Evolutionary conservation across 2,113 vertebrate genomes (phyloP).

Genomic region (Danionella cerebrum): DNA sequence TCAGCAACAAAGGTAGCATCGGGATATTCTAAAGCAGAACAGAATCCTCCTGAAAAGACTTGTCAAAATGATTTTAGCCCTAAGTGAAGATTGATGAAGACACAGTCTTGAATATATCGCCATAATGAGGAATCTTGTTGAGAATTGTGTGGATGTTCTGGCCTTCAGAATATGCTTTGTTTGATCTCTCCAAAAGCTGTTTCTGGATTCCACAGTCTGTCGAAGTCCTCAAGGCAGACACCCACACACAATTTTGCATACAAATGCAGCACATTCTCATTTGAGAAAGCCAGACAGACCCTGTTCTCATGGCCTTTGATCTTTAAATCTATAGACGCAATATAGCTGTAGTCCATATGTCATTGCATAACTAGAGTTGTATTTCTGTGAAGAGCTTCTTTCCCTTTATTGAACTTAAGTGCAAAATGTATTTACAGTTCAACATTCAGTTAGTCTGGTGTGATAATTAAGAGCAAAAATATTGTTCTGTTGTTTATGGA

Average conservation of each 20-base stretch:
- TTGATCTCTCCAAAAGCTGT: background rate
- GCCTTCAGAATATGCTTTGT: background rate
- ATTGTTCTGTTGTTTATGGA: background rate
- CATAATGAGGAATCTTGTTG: background rate
- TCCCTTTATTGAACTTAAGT: background rate
- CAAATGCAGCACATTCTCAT: background rate
- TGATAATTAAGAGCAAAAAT: background rate
- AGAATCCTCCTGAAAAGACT: no score
- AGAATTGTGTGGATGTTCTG: background rate
- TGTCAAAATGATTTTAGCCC: no score
- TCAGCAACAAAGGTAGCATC: no score
- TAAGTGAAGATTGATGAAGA: no score
- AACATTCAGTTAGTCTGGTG: background rate
- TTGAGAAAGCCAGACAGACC: background rate
- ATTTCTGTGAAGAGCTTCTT: constrained; percentile 16
- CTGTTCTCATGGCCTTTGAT: constrained; percentile 13
- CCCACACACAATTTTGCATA: constrained; percentile 4
- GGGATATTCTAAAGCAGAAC: no score
- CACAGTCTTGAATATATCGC: no score
- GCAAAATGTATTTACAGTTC: background rate
- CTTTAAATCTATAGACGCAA: background rate
- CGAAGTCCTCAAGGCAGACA: constrained; percentile 15
- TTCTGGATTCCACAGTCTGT: constrained; percentile 6
- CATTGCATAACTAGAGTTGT: constrained; percentile 1
- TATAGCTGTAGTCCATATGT: background rate